Evolutionary conservation across 2,797 vertebrate genomes (phyloP), one percentile per base, ranked within the genome.

Genomic region (Danio aesculapii): DNA sequence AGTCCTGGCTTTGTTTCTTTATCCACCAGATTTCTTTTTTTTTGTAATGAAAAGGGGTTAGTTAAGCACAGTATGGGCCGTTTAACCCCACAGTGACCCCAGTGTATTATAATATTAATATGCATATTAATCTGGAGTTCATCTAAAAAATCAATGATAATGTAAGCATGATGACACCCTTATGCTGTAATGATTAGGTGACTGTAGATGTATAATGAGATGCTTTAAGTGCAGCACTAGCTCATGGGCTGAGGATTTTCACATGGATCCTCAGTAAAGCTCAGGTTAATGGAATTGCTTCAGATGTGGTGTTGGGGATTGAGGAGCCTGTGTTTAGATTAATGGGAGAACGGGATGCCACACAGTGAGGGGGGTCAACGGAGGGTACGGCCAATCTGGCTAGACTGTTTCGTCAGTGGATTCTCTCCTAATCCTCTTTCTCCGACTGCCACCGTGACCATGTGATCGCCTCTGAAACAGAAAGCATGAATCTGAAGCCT

Each of bases 251-350:
- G 67, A 57, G 63, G 50, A 70, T 47, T 30, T 68, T 76, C 50
- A n/a, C 6, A 55, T 53, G 41, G 52, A 58, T 71, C 57, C 50
- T 30, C 6, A 0, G 44, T 70, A 77, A 82, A 77, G 77, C 64
- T 16, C 53, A 62, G 75, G 83, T 84, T 87, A 87, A 87, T 87
- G 83, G 77, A 84, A 88, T 87, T 85, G 81, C 84, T 68, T 50
- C 49, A 70, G 49, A 61, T 53, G 74, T 58, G 67, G n/a, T n/a
- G n/a, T n/a, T 30, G 49, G 73, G 79, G 84, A 87, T 84, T 71
- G 83, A 66, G 66, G 61, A 21, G 46, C 62, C 68, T 77, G 41
- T 12, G 67, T 68, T 61, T 67, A 85, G 83, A 88, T 88, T 85
- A 84, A 86, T 58, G 81, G 63, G 75, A 81, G 66, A 68, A 74